Evolutionary conservation across 2,888 invertebrate genomes (phyloP).

Genomic region (Dermolepida albohirtum): DNA sequence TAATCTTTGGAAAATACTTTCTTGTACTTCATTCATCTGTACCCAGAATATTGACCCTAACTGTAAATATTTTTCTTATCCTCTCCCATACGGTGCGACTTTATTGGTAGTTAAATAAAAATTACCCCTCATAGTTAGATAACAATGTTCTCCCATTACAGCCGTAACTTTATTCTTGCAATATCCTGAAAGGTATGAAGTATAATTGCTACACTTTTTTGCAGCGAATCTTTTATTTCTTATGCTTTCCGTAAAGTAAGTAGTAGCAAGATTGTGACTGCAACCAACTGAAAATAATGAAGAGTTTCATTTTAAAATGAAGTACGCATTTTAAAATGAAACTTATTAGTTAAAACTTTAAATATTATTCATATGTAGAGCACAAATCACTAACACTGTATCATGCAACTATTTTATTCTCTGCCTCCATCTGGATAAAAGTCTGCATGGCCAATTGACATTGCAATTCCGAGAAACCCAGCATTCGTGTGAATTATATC

Average conservation of each 20-base stretch:
- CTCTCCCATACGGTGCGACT: slow-evolving; percentile 24
- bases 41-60: too few relatives aligned
- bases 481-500: slow-evolving; percentile 81
- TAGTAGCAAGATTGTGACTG: slow-evolving; percentile 60
- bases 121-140: slow-evolving; percentile 3
- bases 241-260: slow-evolving; percentile 43
- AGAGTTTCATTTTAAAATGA: slow-evolving; percentile 4
- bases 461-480: slow-evolving; percentile 74
- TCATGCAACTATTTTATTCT: slow-evolving; percentile 73
- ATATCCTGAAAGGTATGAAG: slow-evolving; percentile 12
- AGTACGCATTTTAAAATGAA: too few relatives aligned
- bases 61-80: too few relatives aligned
- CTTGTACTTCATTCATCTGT: too few relatives aligned
- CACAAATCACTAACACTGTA: not conserved
- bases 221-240: slow-evolving; percentile 38
- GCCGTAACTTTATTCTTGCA: slow-evolving; percentile 22
- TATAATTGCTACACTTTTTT: slow-evolving; percentile 27
- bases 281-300: slow-evolving; percentile 69
- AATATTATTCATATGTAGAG: too few relatives aligned
- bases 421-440: slow-evolving; percentile 80
- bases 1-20: too few relatives aligned
- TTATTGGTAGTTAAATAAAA: slow-evolving; percentile 34
- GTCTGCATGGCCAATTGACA: slow-evolving; percentile 76
- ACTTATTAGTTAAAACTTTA: too few relatives aligned
- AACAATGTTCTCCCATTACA: slow-evolving; percentile 31